phyloP scores from a whole-genome alignment of 1,140 invertebrate species.

The Diprion similis region DNA sequence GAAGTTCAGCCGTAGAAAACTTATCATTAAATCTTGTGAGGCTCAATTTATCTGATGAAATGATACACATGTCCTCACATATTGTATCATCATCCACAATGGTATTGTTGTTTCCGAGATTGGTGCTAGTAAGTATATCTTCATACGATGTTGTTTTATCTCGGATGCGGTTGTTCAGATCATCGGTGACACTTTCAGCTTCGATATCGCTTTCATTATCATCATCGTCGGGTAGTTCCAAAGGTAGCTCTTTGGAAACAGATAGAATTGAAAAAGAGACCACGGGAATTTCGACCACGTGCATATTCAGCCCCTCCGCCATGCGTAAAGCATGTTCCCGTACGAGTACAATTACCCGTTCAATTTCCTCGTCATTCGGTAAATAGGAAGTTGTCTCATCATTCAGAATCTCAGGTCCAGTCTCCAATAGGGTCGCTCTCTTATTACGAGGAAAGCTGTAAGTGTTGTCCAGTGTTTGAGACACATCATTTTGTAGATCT shows the following conservation, averaged over 20 bases:
- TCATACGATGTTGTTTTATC: background rate
- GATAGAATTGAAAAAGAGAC: too few species aligned
- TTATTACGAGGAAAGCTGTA: constrained; percentile 10
- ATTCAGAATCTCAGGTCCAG: background rate
- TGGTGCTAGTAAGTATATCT: background rate
- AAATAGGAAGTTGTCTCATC: background rate
- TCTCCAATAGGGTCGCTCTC: background rate
- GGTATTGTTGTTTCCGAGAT: background rate
- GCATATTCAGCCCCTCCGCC: background rate
- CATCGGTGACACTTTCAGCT: background rate
- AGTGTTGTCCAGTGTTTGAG: constrained; percentile 19
- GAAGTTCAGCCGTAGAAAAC: background rate
- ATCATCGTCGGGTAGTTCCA: too few species aligned
- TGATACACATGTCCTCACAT: background rate
- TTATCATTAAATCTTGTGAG: background rate
- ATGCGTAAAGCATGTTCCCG: background rate
- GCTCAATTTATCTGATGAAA: background rate
- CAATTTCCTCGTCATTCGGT: background rate
- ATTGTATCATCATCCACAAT: background rate
- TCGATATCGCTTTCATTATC: background rate
- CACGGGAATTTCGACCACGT: too few species aligned
- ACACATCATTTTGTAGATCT: constrained; percentile 20
- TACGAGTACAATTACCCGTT: background rate
- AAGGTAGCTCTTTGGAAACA: too few species aligned
- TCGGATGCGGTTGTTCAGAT: background rate